Base-by-base conservation (phyloP, 2,888 invertebrate genomes). In the Carabus problematicus region DNA sequence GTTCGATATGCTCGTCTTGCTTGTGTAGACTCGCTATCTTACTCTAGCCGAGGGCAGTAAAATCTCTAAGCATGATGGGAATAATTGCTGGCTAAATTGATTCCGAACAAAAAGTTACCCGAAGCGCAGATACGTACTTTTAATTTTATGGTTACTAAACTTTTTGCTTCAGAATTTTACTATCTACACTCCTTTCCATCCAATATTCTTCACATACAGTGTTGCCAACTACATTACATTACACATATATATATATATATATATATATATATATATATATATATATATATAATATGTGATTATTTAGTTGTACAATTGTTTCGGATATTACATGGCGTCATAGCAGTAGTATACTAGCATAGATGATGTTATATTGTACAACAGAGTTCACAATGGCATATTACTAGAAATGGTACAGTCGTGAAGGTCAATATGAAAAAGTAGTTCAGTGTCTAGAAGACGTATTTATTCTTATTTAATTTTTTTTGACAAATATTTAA, bases 21-120 rank as follows among this genome's bases (percentile, higher is more conserved):
- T 55, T 55, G 42, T 55, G 54, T n/a, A 11, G 42, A 54, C 54
- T 12, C 12, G 42, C 59, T 16, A 18, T 59, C 59, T 54, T 43
- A 19, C 18, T 52, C 19, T 52, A 52, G 64, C 64, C 64, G 14
- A 14, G 18, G 64, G 64, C 64, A 43, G 45, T 43, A 56, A 64
- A 64, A 56, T 64, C 64, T 45, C 40, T 49, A 49, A 39, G 43
- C 43, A 47, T 49, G 64, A 56, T 56, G 64, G 64, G 43, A 64
- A 64, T 64, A 64, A 64, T 64, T 64, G 64, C 56, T 64, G 45
- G 64, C 56, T 55, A 64, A 64, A 64, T 64, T 64, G 64, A 64
- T 64, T 64, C 64, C 29, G 56, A 19, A 62, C 55, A n/a, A 18
- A 52, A 19, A 29, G 29, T 29, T 29, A 29, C 29, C 29, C 29